Evolutionary conservation across 64 coral and sea anemone genomes (phyloP), one percentile per base, ranked within the genome.

Genomic region (Stichodactyla mertensii): DNA sequence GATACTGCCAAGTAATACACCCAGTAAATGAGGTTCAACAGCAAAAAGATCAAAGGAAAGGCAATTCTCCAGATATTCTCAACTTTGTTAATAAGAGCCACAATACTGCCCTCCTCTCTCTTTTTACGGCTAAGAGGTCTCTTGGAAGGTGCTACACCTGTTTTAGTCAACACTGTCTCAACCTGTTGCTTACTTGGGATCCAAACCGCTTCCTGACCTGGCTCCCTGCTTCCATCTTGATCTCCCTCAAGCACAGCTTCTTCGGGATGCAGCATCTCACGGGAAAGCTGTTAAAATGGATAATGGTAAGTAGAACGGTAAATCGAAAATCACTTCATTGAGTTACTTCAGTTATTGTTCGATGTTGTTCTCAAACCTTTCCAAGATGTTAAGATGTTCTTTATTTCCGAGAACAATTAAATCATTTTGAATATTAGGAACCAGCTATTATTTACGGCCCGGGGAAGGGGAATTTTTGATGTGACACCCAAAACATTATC

Each of bases 141-240:
- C 69, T 31, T 74, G 61, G 59, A 18, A 10, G 57, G 60, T 64
- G 77, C 31, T 13, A 85, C 86, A 26, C 77, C 79, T 26, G 77
- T 86, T 69, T 92, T 92, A 52, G 78, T 96, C 52, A 89, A 58
- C 69, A 92, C 88, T 51, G 94, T 89, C 85, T 96, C 94, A 14
- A 96, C 94, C 14, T 96, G 94, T 6, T 92, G 78, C 71, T 92
- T 92, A 20, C 86, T 89, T 51, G 94, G 91, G 57, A 96, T 90
- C 94, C 94, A 96, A 60, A 96, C 91, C 28, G 94, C 94, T 57
- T 96, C 94, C 16, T 96, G 94, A n/a, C 88, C 94, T 9, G 94
- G 88, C 15, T 92, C 91, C 45, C 86, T 87, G 15, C 90, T 92
- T 26, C 80, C 54, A 14, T 82, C 80, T 51, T 60, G 86, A 8